phyloP scores from a whole-genome alignment of 2,113 vertebrate genomes.

The Toxotes chatareus region DNA sequence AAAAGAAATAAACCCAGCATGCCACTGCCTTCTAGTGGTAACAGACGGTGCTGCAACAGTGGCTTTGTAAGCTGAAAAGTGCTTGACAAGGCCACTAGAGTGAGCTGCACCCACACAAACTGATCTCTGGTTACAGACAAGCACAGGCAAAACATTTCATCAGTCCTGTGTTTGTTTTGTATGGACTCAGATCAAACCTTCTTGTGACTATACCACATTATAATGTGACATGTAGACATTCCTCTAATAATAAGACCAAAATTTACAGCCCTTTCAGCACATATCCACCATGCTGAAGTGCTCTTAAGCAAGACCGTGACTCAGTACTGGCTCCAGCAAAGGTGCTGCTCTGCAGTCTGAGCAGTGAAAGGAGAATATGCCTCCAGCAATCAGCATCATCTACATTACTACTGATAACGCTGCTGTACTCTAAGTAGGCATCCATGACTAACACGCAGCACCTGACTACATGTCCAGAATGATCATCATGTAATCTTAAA shows the following conservation, averaged over 20 bases:
- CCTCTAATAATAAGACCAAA: neutral
- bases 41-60: neutral
- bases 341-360: neutral
- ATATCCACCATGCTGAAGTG: neutral
- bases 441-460: conserved; percentile 47
- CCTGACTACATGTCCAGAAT: conserved; percentile 43
- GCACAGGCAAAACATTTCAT: neutral
- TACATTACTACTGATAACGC: neutral
- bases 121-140: neutral
- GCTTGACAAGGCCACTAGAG: conserved; percentile 20
- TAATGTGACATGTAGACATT: neutral
- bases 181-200: neutral
- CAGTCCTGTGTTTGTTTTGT: neutral
- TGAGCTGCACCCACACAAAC: neutral
- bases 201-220: neutral
- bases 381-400: neutral
- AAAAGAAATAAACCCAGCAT: too few relatives aligned
- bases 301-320: neutral
- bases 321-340: neutral
- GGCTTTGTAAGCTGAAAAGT: neutral
- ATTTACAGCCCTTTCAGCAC: neutral
- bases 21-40: conserved; percentile 45
- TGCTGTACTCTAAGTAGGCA: neutral
- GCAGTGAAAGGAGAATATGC: neutral
- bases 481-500: conserved; percentile 28